Evolutionary conservation across 2,888 invertebrate species (phyloP), one percentile per base, ranked within the genome.

Genomic region (Dicyrtoma fusca): DNA sequence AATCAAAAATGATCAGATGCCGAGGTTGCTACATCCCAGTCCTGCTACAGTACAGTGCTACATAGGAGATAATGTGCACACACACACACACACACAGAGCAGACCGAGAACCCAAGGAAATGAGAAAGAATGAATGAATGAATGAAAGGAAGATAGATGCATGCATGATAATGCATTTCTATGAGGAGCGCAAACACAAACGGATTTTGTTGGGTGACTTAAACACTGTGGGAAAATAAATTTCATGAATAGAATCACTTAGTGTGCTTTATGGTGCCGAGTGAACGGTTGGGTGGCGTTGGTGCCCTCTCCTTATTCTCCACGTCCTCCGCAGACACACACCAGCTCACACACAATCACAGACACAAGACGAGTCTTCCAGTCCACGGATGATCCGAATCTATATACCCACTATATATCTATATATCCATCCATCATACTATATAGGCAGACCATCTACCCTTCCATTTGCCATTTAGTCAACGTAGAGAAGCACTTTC

Each of bases 171-270:
- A 51, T 51, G 34, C 34, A 8, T 34, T 23, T 55, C 55, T 34
- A 34, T 34, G 34, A 34, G 34, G 34, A 34, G 8, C 21, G 21
- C 10, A 10, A 13, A 21, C 55, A 55, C 55, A 55, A 55, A 55
- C 23, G 55, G 23, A 55, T 55, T 55, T 55, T 55, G 21, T 23
- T 55, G 23, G 21, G 55, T 25, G 14, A 23, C 21, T 57, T 63
- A 55, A 44, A 55, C 44, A 63, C 45, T 65, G 71, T 65, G 66
- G 66, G 66, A 72, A 72, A 65, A 72, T 66, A 61, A 72, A 66
- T 59, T 65, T 65, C 61, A 49, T 72, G 63, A 64, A 44, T 53
- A 45, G 47, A 71, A 64, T 64, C n/a, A 64, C 55, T 47, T 59
- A 69, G 57, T n/a, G 45, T 42, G 66, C 66, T 55, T 23, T 49